Evolutionary conservation across 53 echinoderm and acorn worm species (phyloP).

Genomic region (Henricia sp.): DNA sequence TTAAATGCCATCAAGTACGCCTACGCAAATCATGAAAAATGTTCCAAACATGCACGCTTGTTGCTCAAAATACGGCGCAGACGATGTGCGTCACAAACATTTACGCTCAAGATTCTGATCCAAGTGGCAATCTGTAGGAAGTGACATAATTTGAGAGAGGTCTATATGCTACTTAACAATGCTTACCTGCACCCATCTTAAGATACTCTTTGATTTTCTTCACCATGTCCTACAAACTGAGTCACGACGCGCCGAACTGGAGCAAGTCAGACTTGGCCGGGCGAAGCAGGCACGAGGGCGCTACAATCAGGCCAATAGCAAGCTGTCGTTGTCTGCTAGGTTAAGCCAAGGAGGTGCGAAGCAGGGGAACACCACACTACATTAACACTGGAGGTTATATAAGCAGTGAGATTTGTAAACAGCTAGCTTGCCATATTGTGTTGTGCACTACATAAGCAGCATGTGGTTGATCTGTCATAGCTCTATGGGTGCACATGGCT

Average conservation of each 20-base stretch:
- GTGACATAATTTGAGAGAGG: neutral
- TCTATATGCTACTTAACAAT: no score
- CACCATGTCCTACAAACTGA: conserved; percentile 57
- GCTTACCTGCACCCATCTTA: conserved; percentile 60
- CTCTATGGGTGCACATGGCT: no score
- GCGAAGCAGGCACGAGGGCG: neutral
- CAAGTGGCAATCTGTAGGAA: neutral
- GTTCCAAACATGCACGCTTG: neutral
- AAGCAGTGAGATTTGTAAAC: neutral
- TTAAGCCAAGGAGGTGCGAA: neutral
- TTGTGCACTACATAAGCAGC: neutral
- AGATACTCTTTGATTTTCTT: conserved; percentile 34
- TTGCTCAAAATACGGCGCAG: neutral
- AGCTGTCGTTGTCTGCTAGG: neutral
- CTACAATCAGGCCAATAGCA: no score
- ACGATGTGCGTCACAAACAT: neutral
- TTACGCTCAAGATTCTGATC: neutral
- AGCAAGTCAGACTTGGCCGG: conserved; percentile 15
- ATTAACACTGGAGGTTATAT: neutral
- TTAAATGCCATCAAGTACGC: no score
- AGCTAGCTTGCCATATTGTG: neutral
- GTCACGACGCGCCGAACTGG: neutral
- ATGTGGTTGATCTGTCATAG: no score
- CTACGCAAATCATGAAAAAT: neutral
- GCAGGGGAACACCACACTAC: neutral